Base-by-base conservation (phyloP, 1,140 invertebrate species). In the Conus betulinus region DNA sequence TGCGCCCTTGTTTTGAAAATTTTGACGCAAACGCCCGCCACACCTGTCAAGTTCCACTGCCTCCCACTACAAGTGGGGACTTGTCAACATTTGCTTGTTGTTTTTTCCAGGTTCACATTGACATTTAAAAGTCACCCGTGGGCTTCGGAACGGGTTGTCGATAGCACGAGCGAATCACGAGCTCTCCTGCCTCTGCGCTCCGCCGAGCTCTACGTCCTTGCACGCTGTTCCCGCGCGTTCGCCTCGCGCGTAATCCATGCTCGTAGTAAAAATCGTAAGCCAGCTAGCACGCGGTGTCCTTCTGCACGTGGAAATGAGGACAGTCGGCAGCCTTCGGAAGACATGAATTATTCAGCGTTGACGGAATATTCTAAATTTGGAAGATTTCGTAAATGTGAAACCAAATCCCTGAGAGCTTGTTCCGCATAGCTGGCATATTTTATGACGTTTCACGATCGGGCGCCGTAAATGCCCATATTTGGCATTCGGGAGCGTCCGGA, bases 401-500 rank as follows among this genome's bases (percentile, higher is more conserved):
- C 86, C 55, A 52, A 83, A 83, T 51, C 89, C 74, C 20, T 25
- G 71, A 8, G 51, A n/a, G 5, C 63, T 15, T 53, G 20, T 74
- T 57, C 74, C 85, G 71, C 52, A 25, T 87, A n/a, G 74, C 27
- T n/a, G 55, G 74, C 85, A 87, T 74, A 86, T 81, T 63, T 82
- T 84, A 63, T 92, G 89, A 92, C 90, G 91, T 90, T 83, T 39
- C 82, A 53, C 85, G 88, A 87, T 78, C 78, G 63, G 39, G 55
- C n/a, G 39, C 83, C 93, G 93, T 90, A 90, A 90, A 91, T 92
- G 60, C 67, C 94, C 94, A 89, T 92, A 94, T 94, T 93, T 91
- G 94, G 94, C 76, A 89, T 89, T 91, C 91, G 91, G 89, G 84
- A 88, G 88, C 89, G 79, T 88, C 90, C 91, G 90, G 92, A 91